These are phyloP conservation scores for Caenorhabditis imperialis DNA, from an alignment of 2,888 invertebrate genomes.

Conservation along the genomic window DNA sequence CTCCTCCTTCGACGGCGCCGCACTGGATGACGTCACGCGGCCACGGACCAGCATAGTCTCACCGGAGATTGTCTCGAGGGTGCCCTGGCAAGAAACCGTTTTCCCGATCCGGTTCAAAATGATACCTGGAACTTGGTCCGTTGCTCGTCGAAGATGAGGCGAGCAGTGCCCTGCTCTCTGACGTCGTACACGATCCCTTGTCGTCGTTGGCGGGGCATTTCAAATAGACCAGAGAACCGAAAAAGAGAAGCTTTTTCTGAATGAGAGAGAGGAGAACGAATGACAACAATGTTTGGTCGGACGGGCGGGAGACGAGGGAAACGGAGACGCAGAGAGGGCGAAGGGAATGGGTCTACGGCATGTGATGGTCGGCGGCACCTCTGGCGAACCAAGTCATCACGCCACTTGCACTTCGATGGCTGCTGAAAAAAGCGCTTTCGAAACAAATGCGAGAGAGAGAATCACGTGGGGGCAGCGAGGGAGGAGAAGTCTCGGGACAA, in stretches of 20 bases:
- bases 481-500: conserved; percentile 32
- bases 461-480: background rate
- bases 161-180: conserved; percentile 47
- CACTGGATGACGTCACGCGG: conserved; percentile 12
- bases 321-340: background rate
- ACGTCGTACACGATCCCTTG: conserved; percentile 55
- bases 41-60: conserved; percentile 53
- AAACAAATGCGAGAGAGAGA: background rate
- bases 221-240: conserved; percentile 29
- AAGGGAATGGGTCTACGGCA: conserved; percentile 1
- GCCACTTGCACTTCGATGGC: conserved; percentile 24
- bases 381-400: conserved; percentile 28
- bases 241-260: conserved; percentile 9
- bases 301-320: conserved; percentile 9
- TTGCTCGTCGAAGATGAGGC: conserved; percentile 44
- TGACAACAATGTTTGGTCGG: conserved; percentile 43
- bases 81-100: conserved; percentile 16
- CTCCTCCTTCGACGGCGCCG: conserved; percentile 22
- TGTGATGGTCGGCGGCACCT: conserved; percentile 39
- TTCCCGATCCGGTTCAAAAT: background rate
- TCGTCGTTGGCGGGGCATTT: conserved; percentile 50
- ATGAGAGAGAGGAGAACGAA: conserved; percentile 18
- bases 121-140: conserved; percentile 47
- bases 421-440: too few species aligned
- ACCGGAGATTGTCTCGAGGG: conserved; percentile 48